A percentile compares a stretch with the other conserved stretches of the same genome.
These are phyloP conservation scores for Apeira syringaria DNA, from an alignment of 2,888 invertebrate genomes.

Conservation along the genomic window DNA sequence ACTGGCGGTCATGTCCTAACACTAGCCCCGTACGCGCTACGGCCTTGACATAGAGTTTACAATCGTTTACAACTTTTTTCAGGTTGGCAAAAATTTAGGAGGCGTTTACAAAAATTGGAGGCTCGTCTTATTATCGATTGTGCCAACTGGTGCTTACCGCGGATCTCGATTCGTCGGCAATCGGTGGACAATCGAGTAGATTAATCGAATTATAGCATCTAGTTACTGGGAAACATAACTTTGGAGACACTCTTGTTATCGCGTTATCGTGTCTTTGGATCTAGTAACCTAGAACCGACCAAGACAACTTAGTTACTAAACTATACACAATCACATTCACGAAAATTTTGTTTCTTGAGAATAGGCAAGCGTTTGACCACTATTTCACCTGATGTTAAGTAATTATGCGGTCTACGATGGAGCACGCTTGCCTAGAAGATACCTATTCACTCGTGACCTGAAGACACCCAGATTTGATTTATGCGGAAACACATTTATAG, in stretches of 20 bases:
- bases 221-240: constrained; percentile 42
- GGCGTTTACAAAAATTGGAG: constrained; percentile 62
- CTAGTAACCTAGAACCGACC: no score
- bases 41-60: constrained; percentile 55
- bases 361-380: no score
- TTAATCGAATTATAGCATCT: constrained; percentile 52
- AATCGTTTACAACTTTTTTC: constrained; percentile 38
- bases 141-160: constrained; percentile 80
- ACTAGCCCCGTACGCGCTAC: constrained; percentile 45
- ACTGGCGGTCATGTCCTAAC: constrained; percentile 37
- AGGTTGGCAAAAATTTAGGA: constrained; percentile 39
- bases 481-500: no score
- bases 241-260: constrained; percentile 39
- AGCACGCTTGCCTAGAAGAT: no score
- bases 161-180: constrained; percentile 71
- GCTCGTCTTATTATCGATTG: constrained; percentile 74
- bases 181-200: constrained; percentile 64
- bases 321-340: no score
- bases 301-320: no score
- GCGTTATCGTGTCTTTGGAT: no score
- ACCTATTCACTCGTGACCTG: no score
- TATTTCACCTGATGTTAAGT: no score
- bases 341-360: no score
- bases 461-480: no score
- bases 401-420: no score